Evolutionary conservation across 2,113 vertebrate genomes (phyloP).

Genomic region (Platichthys flesus): DNA sequence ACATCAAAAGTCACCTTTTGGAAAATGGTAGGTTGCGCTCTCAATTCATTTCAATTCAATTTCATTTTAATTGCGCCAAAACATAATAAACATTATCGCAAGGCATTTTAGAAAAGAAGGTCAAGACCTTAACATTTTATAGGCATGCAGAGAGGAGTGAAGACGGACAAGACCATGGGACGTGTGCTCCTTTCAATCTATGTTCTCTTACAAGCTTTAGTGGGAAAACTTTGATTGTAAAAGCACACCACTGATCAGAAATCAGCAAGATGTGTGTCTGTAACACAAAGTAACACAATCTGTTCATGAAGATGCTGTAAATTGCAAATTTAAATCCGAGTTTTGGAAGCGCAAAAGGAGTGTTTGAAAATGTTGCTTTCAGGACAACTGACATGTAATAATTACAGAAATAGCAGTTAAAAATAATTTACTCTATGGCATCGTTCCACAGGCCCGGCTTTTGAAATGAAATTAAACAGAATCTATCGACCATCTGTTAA

Average conservation of each 20-base stretch:
- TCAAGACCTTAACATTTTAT: no score
- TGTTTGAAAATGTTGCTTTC: constrained; percentile 2
- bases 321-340: constrained; percentile 26
- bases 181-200: neutral
- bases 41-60: neutral
- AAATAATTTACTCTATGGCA: neutral
- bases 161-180: neutral
- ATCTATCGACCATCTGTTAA: constrained; percentile 7
- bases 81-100: no score
- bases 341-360: neutral
- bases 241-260: constrained; percentile 5
- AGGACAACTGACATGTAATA: neutral
- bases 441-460: neutral
- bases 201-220: constrained; percentile 20
- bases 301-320: constrained; percentile 16
- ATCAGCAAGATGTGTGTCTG: constrained; percentile 33
- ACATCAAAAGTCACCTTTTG: constrained; percentile 4
- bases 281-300: constrained; percentile 1
- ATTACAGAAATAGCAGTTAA: neutral
- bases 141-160: neutral
- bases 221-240: constrained; percentile 9
- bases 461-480: neutral
- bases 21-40: constrained; percentile 7
- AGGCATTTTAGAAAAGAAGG: no score
- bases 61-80: no score